Evolutionary conservation across 2,113 vertebrate genomes (phyloP).

Genomic region (Notarius lentiginosus): DNA sequence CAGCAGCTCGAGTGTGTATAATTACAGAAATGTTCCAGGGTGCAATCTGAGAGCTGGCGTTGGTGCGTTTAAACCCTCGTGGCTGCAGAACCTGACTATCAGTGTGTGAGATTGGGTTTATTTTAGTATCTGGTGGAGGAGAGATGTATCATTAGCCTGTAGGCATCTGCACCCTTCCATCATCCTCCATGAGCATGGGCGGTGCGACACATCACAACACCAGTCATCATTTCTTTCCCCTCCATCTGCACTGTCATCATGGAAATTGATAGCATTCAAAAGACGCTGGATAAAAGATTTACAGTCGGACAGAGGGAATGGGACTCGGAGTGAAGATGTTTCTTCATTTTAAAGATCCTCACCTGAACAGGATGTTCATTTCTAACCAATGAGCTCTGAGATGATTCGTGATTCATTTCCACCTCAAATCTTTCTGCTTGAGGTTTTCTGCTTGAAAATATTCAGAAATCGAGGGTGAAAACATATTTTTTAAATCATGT

Average conservation of each 20-base stretch:
- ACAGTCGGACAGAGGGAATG: not conserved
- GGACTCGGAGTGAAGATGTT: not conserved
- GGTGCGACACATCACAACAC: not conserved
- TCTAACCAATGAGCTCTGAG: not conserved
- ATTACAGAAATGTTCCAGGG: slow-evolving; percentile 34
- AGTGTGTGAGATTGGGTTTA: slow-evolving; percentile 48
- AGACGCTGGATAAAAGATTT: not conserved
- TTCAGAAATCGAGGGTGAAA: no score
- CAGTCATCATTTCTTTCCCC: not conserved
- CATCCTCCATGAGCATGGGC: slow-evolving; percentile 9
- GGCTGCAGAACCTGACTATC: slow-evolving; percentile 46
- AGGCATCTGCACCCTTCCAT: slow-evolving; percentile 21
- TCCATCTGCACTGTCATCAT: slow-evolving; percentile 4
- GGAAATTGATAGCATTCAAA: not conserved
- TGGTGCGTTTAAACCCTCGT: slow-evolving; percentile 25
- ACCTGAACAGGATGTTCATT: not conserved
- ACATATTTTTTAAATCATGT: no score
- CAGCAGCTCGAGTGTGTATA: slow-evolving; percentile 4
- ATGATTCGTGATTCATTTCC: slow-evolving; percentile 29
- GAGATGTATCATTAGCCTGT: slow-evolving; percentile 44
- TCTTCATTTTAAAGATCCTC: not conserved
- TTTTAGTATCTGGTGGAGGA: slow-evolving; percentile 42
- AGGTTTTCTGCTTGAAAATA: not conserved
- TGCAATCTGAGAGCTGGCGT: slow-evolving; percentile 26
- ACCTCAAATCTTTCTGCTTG: slow-evolving; percentile 23